Conservation (phyloP, 2,888 invertebrate genomes). For the Apeira syringaria region DNA sequence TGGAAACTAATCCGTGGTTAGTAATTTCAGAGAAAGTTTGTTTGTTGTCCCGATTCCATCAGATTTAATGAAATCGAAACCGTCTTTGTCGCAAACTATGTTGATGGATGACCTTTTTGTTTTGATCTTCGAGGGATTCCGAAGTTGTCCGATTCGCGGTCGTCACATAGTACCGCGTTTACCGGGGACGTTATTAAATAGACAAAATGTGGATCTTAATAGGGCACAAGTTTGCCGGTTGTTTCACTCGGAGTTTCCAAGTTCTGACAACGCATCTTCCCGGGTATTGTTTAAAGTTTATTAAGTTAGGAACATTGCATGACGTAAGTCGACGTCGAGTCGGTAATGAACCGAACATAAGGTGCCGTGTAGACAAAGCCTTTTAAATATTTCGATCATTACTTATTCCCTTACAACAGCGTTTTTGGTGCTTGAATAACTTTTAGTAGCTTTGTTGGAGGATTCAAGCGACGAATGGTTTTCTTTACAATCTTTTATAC, state of each 20-base stretch:
- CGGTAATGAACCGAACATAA: slow-evolving; percentile 57
- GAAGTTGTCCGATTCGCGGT: slow-evolving; percentile 36
- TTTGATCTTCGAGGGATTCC: slow-evolving; percentile 29
- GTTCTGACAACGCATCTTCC: slow-evolving; percentile 77
- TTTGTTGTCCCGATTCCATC: slow-evolving; percentile 42
- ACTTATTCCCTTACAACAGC: slow-evolving; percentile 33
- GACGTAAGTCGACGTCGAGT: slow-evolving; percentile 67
- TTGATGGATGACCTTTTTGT: slow-evolving; percentile 47
- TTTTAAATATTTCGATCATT: slow-evolving; percentile 42
- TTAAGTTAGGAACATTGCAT: slow-evolving; percentile 73
- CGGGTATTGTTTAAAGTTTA: slow-evolving; percentile 78
- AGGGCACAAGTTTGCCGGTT: slow-evolving; percentile 61
- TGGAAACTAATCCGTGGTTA: slow-evolving; percentile 73
- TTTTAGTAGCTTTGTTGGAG: slow-evolving; percentile 29
- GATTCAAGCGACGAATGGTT: slow-evolving; percentile 29
- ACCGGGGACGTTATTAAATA: slow-evolving; percentile 56
- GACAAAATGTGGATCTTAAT: slow-evolving; percentile 69
- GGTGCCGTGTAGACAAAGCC: slow-evolving; percentile 38
- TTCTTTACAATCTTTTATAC: slow-evolving; percentile 25
- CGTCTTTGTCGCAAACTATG: slow-evolving; percentile 54
- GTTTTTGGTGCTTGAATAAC: slow-evolving; percentile 31
- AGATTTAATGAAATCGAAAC: slow-evolving; percentile 64
- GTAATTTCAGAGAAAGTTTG: slow-evolving; percentile 52
- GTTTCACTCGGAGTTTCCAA: slow-evolving; percentile 68
- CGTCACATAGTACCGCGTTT: slow-evolving; percentile 30